Evolutionary conservation across 2,797 vertebrate genomes (phyloP), one percentile per base, ranked within the genome.

Genomic region (Emydoidea blandingii): DNA sequence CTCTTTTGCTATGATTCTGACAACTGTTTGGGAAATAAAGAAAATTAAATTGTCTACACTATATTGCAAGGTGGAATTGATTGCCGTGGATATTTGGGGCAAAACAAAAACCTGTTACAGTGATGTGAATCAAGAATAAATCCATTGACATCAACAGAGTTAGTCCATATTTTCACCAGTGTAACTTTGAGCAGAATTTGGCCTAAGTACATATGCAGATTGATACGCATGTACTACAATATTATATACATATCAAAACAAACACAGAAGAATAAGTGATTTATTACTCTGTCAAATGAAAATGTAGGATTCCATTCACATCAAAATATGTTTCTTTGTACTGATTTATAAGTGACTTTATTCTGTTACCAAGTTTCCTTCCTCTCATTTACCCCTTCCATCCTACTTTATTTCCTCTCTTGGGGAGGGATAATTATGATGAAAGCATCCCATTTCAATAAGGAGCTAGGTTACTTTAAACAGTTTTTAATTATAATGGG

Each of bases 91-190:
- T 78, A 18, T 78, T 78, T 31, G 29, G 5, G 2, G 47, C 6
- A 41, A 72, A 41, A 72, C n/a, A 72, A 72, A 72, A 72, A 23
- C 9, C 4, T 44, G 12, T 78, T 62, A 57, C 14, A 44, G 76
- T 5, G 41, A 87, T 86, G 0, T 31, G 9, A 8, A 59, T 21
- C 50, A 74, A 74, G 15, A 82, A 74, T 41, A 86, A 54, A 31
- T 79, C 11, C 62, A 79, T 4, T 29, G 83, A 8, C 3, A 50
- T 0, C 0, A 1, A 56, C 54, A 27, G 3, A 56, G 1, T 50
- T 83, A 56, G 11, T 89, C 8, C 23, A 12, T 9, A 56, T 50
- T 74, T 76, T 68, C 52, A 53, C 10, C 21, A n/a, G 31, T 78
- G 3, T 3, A 41, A 4, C 59, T 34, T 21, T 56, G 52, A 52